Percentiles rank a stretch among this genome's conserved stretches.
These are phyloP conservation scores for Erebia aethiops DNA, from an alignment of 2,888 invertebrate species.

Conservation along the genomic window DNA sequence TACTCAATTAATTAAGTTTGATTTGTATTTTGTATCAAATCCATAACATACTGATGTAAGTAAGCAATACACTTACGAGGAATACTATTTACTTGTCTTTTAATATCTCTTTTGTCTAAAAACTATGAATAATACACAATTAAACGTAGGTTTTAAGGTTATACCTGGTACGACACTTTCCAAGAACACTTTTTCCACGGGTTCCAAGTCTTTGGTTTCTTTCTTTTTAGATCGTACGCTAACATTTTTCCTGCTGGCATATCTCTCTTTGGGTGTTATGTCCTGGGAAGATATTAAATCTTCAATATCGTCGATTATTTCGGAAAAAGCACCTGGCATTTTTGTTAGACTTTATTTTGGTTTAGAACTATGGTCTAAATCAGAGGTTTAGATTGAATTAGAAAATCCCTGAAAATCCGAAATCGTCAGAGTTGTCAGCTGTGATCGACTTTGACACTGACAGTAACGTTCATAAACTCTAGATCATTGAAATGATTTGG, in stretches of 20 bases:
- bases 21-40: background rate
- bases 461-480: too few relatives aligned
- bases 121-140: background rate
- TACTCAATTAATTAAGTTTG: background rate
- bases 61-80: too few relatives aligned
- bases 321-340: conserved; percentile 84
- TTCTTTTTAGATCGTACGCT: conserved; percentile 85
- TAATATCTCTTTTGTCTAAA: background rate
- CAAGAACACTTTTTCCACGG: conserved; percentile 74
- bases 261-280: conserved; percentile 90
- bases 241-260: conserved; percentile 87
- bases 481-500: too few relatives aligned
- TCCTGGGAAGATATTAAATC: conserved; percentile 92
- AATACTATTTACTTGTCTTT: background rate
- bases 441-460: background rate
- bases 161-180: conserved; percentile 84
- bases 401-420: too few relatives aligned
- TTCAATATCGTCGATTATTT: conserved; percentile 92
- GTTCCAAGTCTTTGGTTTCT: conserved; percentile 55
- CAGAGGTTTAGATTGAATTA: too few relatives aligned
- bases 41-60: too few relatives aligned
- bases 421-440: background rate
- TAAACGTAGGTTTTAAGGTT: conserved; percentile 53
- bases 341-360: conserved; percentile 43
- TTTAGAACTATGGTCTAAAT: too few relatives aligned